Conservation (phyloP, 2,113 vertebrate genomes). For the Gnathonemus echidnorhynchus region DNA sequence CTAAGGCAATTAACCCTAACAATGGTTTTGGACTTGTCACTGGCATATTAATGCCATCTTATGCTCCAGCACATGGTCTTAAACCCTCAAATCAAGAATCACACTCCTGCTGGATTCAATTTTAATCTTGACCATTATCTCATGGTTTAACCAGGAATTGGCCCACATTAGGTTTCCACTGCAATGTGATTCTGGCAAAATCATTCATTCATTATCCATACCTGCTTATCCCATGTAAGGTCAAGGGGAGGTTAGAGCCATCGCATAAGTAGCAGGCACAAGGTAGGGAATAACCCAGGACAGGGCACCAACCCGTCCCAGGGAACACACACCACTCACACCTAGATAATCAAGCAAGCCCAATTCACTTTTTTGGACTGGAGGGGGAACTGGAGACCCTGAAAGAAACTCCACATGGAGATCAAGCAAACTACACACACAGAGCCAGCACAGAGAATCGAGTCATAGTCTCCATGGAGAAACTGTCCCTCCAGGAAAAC, state of each 20-base stretch:
- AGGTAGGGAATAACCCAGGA: neutral
- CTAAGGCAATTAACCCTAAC: neutral
- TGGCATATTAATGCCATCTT: neutral
- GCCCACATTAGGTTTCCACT: neutral
- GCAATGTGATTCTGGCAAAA: neutral
- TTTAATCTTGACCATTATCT: neutral
- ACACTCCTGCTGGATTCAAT: neutral
- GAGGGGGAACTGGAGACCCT: neutral
- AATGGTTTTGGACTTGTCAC: neutral
- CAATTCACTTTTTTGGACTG: neutral
- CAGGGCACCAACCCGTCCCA: neutral
- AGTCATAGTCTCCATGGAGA: neutral
- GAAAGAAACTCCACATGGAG: neutral
- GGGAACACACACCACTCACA: neutral
- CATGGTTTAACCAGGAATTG: neutral
- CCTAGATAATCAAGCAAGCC: neutral
- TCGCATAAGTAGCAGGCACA: neutral
- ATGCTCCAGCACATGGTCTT: neutral
- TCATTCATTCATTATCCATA: neutral
- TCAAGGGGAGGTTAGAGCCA: neutral
- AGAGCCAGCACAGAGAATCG: neutral
- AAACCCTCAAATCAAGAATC: neutral
- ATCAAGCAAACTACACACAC: neutral
- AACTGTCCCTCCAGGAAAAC: neutral
- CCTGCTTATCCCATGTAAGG: neutral